These are phyloP conservation scores for Strongylocentrotus purpuratus DNA, from an alignment of 35 echinoderm and acorn worm genomes.

Conservation along the genomic window DNA sequence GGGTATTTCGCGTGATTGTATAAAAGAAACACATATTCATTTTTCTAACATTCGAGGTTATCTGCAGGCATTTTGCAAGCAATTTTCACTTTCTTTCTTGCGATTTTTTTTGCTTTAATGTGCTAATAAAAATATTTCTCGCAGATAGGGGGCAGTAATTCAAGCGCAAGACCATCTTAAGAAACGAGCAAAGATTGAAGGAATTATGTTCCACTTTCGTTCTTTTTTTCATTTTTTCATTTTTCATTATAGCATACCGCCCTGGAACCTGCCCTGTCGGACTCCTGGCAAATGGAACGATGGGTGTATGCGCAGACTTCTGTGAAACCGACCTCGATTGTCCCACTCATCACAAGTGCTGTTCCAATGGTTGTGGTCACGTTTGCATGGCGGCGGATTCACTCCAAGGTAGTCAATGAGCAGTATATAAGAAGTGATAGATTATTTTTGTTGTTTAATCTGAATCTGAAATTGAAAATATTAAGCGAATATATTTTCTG, in stretches of 20 bases:
- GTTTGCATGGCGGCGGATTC: constrained; percentile 58
- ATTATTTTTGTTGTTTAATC: no score
- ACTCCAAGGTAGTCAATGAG: constrained; percentile 33
- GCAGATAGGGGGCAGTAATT: no score
- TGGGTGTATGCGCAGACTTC: constrained; percentile 64
- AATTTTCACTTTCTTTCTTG: neutral
- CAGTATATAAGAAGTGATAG: no score
- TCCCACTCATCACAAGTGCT: constrained; percentile 60
- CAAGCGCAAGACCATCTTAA: no score
- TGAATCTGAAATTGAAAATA: no score
- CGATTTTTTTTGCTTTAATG: neutral
- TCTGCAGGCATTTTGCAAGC: neutral
- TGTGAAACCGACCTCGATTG: constrained; percentile 65
- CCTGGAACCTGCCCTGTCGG: constrained; percentile 61
- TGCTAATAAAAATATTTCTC: neutral
- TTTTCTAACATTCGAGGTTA: no score
- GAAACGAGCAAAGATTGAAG: no score
- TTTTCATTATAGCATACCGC: constrained; percentile 25
- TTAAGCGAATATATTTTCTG: no score
- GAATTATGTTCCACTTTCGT: no score
- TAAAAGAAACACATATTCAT: no score
- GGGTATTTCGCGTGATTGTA: no score
- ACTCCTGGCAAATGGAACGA: constrained; percentile 39
- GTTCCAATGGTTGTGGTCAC: constrained; percentile 84
- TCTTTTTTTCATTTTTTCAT: neutral